Evolutionary conservation across 1,140 invertebrate species (phyloP).

Genomic region (Danaus melanippus): DNA sequence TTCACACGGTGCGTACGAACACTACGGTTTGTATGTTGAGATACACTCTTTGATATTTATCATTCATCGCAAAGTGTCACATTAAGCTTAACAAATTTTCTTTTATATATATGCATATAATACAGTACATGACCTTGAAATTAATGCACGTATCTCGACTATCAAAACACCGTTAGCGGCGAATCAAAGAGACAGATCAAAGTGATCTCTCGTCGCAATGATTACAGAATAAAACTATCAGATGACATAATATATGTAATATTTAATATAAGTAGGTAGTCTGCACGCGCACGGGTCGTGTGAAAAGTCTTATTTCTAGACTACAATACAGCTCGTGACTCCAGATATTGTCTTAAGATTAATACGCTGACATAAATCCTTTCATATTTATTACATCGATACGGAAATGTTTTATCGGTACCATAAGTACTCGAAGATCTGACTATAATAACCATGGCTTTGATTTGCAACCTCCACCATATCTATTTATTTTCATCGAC

Average conservation of each 20-base stretch:
- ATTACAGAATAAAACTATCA: conserved; percentile 30
- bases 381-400: conserved; percentile 61
- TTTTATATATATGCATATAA: no score
- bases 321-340: conserved; percentile 59
- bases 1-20: neutral
- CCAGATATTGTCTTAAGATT: conserved; percentile 47
- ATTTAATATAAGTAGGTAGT: conserved; percentile 40
- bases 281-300: conserved; percentile 43
- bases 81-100: no score
- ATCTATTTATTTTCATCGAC: no score
- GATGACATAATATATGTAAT: conserved; percentile 48
- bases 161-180: no score
- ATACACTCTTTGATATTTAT: no score
- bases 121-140: no score
- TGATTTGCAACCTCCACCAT: no score
- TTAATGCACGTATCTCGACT: conserved; percentile 3
- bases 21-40: no score
- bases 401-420: conserved; percentile 22
- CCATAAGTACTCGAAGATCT: conserved; percentile 3
- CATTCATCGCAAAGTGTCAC: no score
- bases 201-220: conserved; percentile 25
- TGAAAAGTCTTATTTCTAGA: conserved; percentile 49
- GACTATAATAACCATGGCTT: no score
- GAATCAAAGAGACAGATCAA: conserved; percentile 16
- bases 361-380: conserved; percentile 59